These are phyloP conservation scores for Acropternis orthonyx DNA, from an alignment of 2,797 vertebrate species.

Conservation along the genomic window DNA sequence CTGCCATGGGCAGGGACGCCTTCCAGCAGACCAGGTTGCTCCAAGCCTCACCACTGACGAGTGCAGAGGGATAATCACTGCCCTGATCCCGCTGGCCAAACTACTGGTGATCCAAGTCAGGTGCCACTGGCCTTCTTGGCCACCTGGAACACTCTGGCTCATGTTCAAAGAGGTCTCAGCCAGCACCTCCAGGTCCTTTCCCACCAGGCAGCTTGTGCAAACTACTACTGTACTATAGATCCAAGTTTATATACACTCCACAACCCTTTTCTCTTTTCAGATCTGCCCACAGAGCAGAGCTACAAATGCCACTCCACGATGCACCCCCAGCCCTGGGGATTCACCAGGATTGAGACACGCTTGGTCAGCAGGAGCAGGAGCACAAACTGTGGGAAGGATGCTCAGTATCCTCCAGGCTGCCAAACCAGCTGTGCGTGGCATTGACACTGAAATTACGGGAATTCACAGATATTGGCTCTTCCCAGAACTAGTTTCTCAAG, in stretches of 20 bases:
- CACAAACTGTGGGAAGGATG: fast-evolving
- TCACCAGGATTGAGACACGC: neutral
- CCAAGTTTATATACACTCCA: neutral
- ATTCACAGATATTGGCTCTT: neutral
- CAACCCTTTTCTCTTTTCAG: neutral
- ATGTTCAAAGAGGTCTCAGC: neutral
- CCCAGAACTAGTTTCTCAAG: neutral
- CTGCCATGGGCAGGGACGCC: no score
- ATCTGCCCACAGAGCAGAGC: neutral
- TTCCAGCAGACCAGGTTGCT: neutral
- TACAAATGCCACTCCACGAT: fast-evolving
- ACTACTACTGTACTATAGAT: neutral
- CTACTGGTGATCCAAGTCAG: neutral
- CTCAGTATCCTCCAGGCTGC: neutral
- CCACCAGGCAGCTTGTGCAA: neutral
- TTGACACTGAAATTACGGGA: neutral
- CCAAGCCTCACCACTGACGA: neutral
- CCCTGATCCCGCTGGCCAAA: neutral
- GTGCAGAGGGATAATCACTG: neutral
- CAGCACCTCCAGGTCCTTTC: neutral
- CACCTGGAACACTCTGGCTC: neutral
- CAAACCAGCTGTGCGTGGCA: neutral
- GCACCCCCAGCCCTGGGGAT: no score
- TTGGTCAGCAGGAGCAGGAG: neutral
- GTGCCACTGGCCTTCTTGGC: neutral